These are phyloP conservation scores for Schrankia costaestrigalis DNA, from an alignment of 2,888 invertebrate species.

Conservation along the genomic window DNA sequence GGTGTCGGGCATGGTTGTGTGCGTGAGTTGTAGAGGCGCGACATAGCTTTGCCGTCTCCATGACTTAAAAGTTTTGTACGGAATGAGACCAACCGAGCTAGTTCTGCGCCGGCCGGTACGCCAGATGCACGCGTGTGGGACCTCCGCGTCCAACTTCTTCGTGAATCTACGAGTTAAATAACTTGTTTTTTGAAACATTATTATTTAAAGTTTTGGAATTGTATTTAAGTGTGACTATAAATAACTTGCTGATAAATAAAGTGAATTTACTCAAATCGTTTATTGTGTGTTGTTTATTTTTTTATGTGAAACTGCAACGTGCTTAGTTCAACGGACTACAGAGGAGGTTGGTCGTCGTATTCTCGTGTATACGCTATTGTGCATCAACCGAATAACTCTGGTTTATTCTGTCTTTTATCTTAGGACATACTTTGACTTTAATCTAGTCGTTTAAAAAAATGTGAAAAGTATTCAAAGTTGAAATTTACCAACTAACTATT, in stretches of 20 bases:
- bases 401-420: constrained; percentile 44
- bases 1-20: constrained; percentile 68
- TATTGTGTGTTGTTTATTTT: constrained; percentile 68
- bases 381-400: constrained; percentile 60
- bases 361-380: constrained; percentile 65
- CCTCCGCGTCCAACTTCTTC: constrained; percentile 63
- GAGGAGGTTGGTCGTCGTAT: constrained; percentile 74
- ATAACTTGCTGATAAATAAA: constrained; percentile 42
- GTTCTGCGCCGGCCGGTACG: constrained; percentile 77
- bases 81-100: constrained; percentile 69
- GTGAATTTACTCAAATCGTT: constrained; percentile 46
- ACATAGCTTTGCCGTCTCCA: constrained; percentile 81
- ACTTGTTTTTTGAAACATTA: constrained; percentile 54
- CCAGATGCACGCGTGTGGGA: constrained; percentile 55
- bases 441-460: too few relatives aligned
- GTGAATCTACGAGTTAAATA: constrained; percentile 63
- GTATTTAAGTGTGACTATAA: constrained; percentile 35
- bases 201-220: constrained; percentile 36
- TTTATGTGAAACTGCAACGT: constrained; percentile 75
- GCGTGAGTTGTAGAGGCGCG: constrained; percentile 79
- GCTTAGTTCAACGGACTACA: constrained; percentile 79
- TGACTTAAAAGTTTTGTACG: constrained; percentile 79
- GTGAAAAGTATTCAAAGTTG: too few relatives aligned
- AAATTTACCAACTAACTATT: too few relatives aligned
- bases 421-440: constrained; percentile 7